Evolutionary conservation across 2,888 invertebrate species (phyloP), one percentile per base, ranked within the genome.

Genomic region (Anagyrus pseudococci): DNA sequence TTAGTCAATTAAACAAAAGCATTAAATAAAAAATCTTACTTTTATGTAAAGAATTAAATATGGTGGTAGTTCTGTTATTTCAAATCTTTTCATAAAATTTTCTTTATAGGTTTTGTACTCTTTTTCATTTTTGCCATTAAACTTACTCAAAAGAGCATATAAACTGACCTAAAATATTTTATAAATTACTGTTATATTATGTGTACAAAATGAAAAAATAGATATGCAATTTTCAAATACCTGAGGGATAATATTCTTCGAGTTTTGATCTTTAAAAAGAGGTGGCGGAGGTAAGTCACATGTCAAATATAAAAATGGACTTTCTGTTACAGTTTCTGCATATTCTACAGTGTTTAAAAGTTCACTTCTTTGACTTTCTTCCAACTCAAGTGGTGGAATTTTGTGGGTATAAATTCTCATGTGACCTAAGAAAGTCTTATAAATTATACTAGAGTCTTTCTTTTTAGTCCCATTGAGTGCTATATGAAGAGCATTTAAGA

Each of bases 21-120:
- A 10, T 19, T 22, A 48, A 23, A 29, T 25, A 6, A 4, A 37
- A n/a, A 22, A 50, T 20, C 13, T 50, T 66, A 84, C 87, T 83
- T 98, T 98, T 68, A 98, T 95, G 75, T 96, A 98, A 58, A 99
- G 83, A 74, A 99, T 98, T 58, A 98, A 87, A 82, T 94, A 98
- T 1, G 94, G 95, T 6, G 98, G 98, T 67, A 99, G 83, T 72
- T 90, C 86, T 0, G 94, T 95, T 57, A 99, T 92, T 83, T 98
- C 96, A 81, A 98, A 99, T 70, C 96, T 85, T 80, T 98, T 99
- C 84, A 99, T 84, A 75, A 96, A 96, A 77, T 98, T 98, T 81
- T 99, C 99, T 78, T 99, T 99, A 82, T 98, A 98, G 0, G 98
- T 99, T 84, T 98, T 98, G 82, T 99, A 98, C 78, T 99, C 99